Evolutionary conservation across 2,113 vertebrate genomes (phyloP), one percentile per base, ranked within the genome.

Genomic region (Paedocypris sp.): DNA sequence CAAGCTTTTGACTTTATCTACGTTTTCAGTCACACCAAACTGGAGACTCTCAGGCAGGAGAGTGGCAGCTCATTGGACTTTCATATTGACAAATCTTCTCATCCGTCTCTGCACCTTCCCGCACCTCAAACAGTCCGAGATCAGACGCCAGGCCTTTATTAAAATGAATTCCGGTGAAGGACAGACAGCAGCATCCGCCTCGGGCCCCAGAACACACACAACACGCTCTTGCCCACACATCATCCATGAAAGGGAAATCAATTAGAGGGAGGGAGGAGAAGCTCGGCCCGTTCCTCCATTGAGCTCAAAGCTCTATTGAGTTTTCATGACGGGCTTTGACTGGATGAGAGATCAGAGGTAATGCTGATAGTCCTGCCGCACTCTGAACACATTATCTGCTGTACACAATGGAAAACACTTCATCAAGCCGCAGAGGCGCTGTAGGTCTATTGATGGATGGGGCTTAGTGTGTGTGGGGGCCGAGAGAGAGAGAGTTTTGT

Each of bases 381-480:
- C 89, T 94, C 88, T 85, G 90, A 93, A 94, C 91, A 90, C 92
- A 93, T 97, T 95, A 95, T 96, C 91, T 92, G 87, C 87, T 88
- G 91, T 88, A 90, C 91, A 93, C 92, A 97, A 94, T 94, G 87
- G 88, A 89, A 90, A 94, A 91, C 91, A 96, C 92, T 97, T 92
- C 91, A 96, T 98, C 92, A 97, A 96, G 89, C 87, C 80, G 80
- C 83, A 89, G 89, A 88, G 90, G 89, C 86, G 90, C 92, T 92
- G 78, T 83, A 85, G 85, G 92, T 87, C 90, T 89, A 93, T 95
- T 98, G 92, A 96, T 92, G 86, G 89, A 89, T 87, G 85, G n/a
- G 85, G 89, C 87, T 82, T 92, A 94, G 90, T 94, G 90, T 91
- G 90, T 91, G 90, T 91, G 88, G 83, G 90, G 38, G 64, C 66